Evolutionary conservation across 1,140 invertebrate species (phyloP).

Genomic region (Papilio helenus): DNA sequence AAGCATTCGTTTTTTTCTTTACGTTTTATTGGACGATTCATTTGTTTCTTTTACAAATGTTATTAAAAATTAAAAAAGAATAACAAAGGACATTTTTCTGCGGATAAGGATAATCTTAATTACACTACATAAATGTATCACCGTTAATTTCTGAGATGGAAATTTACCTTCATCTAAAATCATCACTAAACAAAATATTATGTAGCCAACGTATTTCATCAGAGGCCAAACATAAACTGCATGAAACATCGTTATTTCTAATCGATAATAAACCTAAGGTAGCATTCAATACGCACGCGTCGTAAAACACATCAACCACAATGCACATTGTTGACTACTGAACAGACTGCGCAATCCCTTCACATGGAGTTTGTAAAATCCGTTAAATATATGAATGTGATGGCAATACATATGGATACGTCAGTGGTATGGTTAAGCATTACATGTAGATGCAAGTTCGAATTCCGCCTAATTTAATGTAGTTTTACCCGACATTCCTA

Average conservation of each 20-base stretch:
- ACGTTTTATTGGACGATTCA: background rate
- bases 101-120: too few species aligned
- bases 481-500: too few species aligned
- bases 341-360: slow-evolving; percentile 17
- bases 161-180: background rate
- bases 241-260: slow-evolving; percentile 46
- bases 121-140: background rate
- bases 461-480: too few species aligned
- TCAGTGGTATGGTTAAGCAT: background rate
- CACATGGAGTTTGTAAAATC: slow-evolving; percentile 15
- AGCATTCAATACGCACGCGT: slow-evolving; percentile 42
- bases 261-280: slow-evolving; percentile 35
- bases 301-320: slow-evolving; percentile 42
- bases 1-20: background rate
- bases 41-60: too few species aligned
- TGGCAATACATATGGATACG: background rate
- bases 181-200: background rate
- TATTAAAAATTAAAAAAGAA: too few species aligned
- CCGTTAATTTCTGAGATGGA: background rate
- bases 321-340: slow-evolving; percentile 48
- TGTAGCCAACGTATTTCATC: background rate
- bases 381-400: slow-evolving; percentile 22
- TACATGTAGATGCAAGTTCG: background rate
- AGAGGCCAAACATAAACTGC: slow-evolving; percentile 17
- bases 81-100: too few species aligned